A percentile compares a stretch with the other conserved stretches of the same genome.
These are phyloP conservation scores for Numenius arquata DNA, from an alignment of 2,113 vertebrate genomes.

Conservation along the genomic window DNA sequence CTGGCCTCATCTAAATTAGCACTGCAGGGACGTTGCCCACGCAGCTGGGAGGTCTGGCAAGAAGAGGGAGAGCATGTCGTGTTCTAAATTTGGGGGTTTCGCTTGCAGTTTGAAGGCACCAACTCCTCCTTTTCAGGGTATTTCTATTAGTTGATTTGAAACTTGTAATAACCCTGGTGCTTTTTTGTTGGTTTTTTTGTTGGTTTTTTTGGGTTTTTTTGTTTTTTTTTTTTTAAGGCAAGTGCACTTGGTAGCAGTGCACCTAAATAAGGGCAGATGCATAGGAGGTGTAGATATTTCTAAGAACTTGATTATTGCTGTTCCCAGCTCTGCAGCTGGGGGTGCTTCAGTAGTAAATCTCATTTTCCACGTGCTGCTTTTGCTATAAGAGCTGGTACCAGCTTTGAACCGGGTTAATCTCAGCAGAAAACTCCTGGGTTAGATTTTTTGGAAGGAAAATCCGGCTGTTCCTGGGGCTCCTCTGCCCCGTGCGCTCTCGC, in stretches of 20 bases:
- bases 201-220: not conserved
- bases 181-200: not conserved
- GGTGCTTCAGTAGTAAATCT: not conserved
- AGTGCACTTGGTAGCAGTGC: not conserved
- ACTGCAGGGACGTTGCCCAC: rapidly evolving
- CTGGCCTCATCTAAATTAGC: not conserved
- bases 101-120: not conserved
- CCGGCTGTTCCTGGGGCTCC: not conserved
- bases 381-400: not conserved
- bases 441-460: not conserved
- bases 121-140: not conserved
- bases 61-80: rapidly evolving
- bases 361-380: not conserved
- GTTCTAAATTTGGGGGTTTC: not conserved
- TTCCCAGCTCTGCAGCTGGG: not conserved
- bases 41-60: not conserved
- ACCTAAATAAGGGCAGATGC: not conserved
- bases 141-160: not conserved
- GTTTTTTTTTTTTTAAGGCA: not conserved
- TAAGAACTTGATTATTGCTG: not conserved
- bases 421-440: not conserved
- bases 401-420: not conserved
- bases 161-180: not conserved
- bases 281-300: not conserved
- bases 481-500: not conserved